Conservation (phyloP, 2,888 invertebrate genomes). For the Melitaea athalia region DNA sequence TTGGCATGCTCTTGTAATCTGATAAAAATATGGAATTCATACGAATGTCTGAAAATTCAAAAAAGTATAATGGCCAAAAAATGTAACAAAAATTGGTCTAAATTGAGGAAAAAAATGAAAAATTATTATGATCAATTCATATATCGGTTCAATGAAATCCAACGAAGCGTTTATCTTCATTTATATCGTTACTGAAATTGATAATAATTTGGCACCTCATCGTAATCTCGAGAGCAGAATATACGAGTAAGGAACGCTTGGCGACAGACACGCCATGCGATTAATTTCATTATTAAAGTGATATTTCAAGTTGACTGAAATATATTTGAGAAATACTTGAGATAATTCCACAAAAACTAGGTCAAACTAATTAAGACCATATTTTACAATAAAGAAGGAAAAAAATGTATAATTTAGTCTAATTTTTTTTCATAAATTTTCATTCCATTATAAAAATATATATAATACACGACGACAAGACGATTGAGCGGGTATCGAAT, state of each 20-base stretch:
- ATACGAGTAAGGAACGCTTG: neutral
- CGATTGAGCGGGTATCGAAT: too few species aligned
- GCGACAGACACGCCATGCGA: neutral
- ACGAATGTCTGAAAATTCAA: too few species aligned
- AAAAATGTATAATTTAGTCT: too few species aligned
- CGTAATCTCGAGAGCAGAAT: neutral
- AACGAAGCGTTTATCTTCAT: neutral
- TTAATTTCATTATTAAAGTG: neutral
- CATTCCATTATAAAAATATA: too few species aligned
- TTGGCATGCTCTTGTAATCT: neutral
- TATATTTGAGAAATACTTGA: neutral
- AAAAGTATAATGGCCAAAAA: too few species aligned
- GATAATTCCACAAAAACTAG: slow-evolving; percentile 1
- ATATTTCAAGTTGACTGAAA: neutral
- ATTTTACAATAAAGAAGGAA: neutral
- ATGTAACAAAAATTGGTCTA: too few species aligned
- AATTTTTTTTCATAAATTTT: too few species aligned
- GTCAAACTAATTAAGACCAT: neutral
- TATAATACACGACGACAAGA: too few species aligned
- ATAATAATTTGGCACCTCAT: neutral
- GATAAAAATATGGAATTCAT: too few species aligned
- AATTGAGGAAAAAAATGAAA: too few species aligned
- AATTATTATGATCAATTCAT: too few species aligned
- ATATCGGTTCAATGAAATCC: too few species aligned
- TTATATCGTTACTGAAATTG: neutral